These are phyloP conservation scores for Pseudopleuronectes americanus DNA, from an alignment of 2,797 vertebrate species.

Conservation along the genomic window DNA sequence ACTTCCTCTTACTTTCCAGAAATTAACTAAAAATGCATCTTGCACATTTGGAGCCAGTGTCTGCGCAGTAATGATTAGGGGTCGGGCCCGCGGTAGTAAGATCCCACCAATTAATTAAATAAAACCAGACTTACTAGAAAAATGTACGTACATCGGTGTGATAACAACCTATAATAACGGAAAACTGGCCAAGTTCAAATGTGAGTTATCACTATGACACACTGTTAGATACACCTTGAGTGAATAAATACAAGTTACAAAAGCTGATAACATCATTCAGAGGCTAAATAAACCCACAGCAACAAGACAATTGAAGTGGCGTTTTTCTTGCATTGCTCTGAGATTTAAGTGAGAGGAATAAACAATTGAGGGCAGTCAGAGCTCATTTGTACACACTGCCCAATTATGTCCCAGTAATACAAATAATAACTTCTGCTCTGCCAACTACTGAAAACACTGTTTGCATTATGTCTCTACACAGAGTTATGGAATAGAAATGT, in stretches of 20 bases:
- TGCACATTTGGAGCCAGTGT: too few species aligned
- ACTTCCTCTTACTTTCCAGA: too few species aligned
- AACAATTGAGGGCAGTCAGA: background rate
- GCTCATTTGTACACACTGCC: background rate
- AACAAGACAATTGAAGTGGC: conserved; percentile 7
- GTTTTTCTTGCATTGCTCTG: background rate
- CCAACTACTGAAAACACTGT: too few species aligned
- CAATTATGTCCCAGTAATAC: background rate
- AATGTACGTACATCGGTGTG: too few species aligned
- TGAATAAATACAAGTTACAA: background rate
- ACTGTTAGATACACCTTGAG: background rate
- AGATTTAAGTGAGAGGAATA: background rate
- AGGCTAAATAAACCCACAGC: conserved; percentile 19
- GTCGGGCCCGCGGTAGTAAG: too few species aligned
- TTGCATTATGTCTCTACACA: too few species aligned
- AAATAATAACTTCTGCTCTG: background rate
- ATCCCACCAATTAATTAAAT: too few species aligned
- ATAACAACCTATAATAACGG: too few species aligned
- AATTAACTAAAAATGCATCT: too few species aligned
- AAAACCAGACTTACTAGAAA: too few species aligned
- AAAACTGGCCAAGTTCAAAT: too few species aligned
- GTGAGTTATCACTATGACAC: too few species aligned
- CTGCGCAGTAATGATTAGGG: background rate
- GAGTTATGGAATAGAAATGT: background rate
- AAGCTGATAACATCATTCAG: conserved; percentile 10